These are phyloP conservation scores for Paguma larvata DNA, from an alignment of 2,797 vertebrate genomes.

Conservation along the genomic window DNA sequence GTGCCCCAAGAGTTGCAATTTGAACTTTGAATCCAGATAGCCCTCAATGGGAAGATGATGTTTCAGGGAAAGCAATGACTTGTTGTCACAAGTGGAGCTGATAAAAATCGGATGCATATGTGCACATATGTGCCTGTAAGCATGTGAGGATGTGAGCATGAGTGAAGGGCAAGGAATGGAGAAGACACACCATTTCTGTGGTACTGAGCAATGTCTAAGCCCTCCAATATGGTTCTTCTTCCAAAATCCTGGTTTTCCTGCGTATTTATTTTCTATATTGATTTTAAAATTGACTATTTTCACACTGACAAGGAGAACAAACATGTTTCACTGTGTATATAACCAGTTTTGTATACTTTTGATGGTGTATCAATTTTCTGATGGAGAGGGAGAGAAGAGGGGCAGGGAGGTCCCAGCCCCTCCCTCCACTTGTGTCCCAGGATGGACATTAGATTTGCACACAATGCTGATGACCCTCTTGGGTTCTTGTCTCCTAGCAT, in stretches of 20 bases:
- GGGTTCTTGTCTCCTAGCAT: neutral
- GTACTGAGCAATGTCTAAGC: neutral
- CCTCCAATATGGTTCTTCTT: neutral
- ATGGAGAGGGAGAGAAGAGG: neutral
- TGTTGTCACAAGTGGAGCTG: neutral
- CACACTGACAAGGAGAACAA: neutral
- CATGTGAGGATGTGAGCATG: neutral
- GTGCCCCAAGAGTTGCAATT: neutral
- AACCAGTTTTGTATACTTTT: neutral
- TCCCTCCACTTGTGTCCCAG: neutral
- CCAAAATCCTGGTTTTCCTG: neutral
- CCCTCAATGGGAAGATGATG: neutral
- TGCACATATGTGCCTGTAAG: neutral
- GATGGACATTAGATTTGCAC: neutral
- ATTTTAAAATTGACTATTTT: conserved; percentile 24
- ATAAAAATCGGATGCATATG: neutral
- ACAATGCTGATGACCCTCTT: neutral
- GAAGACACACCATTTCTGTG: neutral
- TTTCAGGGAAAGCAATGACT: neutral
- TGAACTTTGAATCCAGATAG: neutral
- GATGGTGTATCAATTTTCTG: neutral
- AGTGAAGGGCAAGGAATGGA: neutral
- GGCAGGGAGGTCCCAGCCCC: neutral
- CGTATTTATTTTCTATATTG: neutral
- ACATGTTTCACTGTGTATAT: neutral